phyloP scores from a whole-genome alignment of 2,888 invertebrate species.

The Andrena flavipes region DNA sequence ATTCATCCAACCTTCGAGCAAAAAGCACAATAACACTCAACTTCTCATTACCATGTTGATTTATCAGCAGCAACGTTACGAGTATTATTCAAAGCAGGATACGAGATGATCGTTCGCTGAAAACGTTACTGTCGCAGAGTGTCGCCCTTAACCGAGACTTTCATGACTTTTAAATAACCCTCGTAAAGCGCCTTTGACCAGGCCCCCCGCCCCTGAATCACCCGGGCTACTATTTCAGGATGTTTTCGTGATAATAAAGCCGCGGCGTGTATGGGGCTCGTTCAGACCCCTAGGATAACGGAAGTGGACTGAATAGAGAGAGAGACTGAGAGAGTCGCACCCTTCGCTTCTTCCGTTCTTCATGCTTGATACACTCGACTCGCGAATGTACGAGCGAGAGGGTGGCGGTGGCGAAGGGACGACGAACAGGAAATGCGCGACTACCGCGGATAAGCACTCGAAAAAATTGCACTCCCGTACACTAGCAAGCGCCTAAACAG shows the following conservation, averaged over 20 bases:
- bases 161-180: conserved; percentile 63
- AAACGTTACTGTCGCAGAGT: conserved; percentile 75
- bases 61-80: neutral
- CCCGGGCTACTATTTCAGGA: conserved; percentile 73
- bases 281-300: conserved; percentile 72
- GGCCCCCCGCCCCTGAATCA: conserved; percentile 61
- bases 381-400: conserved; percentile 41
- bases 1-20: neutral
- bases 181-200: conserved; percentile 54
- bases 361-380: conserved; percentile 69
- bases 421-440: conserved; percentile 66
- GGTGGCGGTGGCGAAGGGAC: conserved; percentile 28
- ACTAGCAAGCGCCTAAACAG: conserved; percentile 31
- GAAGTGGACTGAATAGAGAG: conserved; percentile 74
- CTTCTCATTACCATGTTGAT: neutral
- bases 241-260: conserved; percentile 73
- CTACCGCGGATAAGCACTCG: conserved; percentile 73
- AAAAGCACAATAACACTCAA: neutral
- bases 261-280: conserved; percentile 54
- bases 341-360: conserved; percentile 77
- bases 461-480: conserved; percentile 66
- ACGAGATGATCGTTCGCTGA: conserved; percentile 62
- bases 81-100: neutral
- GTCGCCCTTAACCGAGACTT: conserved; percentile 50
- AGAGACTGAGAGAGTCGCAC: conserved; percentile 66